Base-by-base conservation (phyloP, 2,113 vertebrate species). In the Grantiella picta region DNA sequence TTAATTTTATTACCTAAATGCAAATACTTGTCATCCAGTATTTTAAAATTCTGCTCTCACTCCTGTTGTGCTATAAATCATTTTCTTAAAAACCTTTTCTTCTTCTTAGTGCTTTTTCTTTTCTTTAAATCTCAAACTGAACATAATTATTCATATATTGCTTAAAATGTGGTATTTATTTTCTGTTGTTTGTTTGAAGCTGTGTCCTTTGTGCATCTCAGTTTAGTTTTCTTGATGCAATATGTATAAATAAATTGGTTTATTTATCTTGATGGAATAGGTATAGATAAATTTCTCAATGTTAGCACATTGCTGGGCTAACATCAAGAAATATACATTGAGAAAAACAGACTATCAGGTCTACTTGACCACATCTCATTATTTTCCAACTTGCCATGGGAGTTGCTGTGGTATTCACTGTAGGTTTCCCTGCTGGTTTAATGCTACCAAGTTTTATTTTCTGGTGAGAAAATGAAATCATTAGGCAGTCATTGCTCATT, bases 61-160 rank as follows among this genome's bases (percentile, higher is more conserved):
- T 60, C 5, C 2, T 28, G 14, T 57, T 81, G 6, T 31, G 4
- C 45, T 79, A 61, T 33, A 60, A 80, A 49, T 16, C 3, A 28
- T 78, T 82, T 56, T 76, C 5, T 66, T 33, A 75, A 70, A 35
- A 14, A 1, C 1, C 2, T 64, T 69, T 20, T 36, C 7, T 20
- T 40, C 47, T 70, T 35, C 25, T 27, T 4, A 33, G 3, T 10
- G 23, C 65, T 47, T 33, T 20, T 52, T 21, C 60, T 40, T 29
- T 50, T 36, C 12, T 29, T n/a, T 69, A 2, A n/a, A 42, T 78
- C 31, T 80, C 0, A 0, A 53, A 31, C 1, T 10, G 7, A 68
- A 25, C 4, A 18, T 4, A 75, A 44, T 73, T 60, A 56, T 65
- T 52, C 73, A 27, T 25, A 22, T 33, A 38, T 49, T 35, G 3